These are phyloP conservation scores for Protobothrops mucrosquamatus DNA, from an alignment of 2,113 vertebrate genomes.

Conservation along the genomic window DNA sequence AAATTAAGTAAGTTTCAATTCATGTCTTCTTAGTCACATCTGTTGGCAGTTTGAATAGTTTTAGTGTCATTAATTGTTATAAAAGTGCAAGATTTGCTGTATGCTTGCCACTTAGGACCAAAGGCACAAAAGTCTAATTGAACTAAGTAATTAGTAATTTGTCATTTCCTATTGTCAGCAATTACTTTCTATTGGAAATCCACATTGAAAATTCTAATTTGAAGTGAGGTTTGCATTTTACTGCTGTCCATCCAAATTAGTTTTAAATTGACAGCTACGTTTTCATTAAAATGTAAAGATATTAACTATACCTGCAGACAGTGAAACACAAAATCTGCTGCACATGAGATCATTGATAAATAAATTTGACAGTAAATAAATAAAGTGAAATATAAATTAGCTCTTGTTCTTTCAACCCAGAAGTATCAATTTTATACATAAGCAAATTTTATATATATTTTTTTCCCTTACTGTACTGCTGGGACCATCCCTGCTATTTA, in stretches of 20 bases:
- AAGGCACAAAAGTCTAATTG: conserved; percentile 89
- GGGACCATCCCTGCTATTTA: conserved; percentile 36
- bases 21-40: conserved; percentile 82
- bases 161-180: conserved; percentile 89
- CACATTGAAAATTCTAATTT: conserved; percentile 84
- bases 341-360: conserved; percentile 37
- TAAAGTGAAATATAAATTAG: conserved; percentile 22
- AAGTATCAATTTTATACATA: neutral
- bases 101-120: conserved; percentile 84
- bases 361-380: conserved; percentile 20
- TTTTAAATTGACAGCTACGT: conserved; percentile 85
- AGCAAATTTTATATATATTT: conserved; percentile 11
- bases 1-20: conserved; percentile 83
- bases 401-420: neutral
- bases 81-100: conserved; percentile 87
- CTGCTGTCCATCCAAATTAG: conserved; percentile 85
- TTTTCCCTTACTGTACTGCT: conserved; percentile 32
- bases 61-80: conserved; percentile 86
- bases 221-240: conserved; percentile 84
- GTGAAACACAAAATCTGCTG: conserved; percentile 37
- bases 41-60: conserved; percentile 86
- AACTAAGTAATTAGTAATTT: conserved; percentile 90
- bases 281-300: conserved; percentile 76
- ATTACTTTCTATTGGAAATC: conserved; percentile 87
- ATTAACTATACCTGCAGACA: conserved; percentile 70